Evolutionary conservation across 1,140 invertebrate genomes (phyloP).

Genomic region (Amyelois transitella): DNA sequence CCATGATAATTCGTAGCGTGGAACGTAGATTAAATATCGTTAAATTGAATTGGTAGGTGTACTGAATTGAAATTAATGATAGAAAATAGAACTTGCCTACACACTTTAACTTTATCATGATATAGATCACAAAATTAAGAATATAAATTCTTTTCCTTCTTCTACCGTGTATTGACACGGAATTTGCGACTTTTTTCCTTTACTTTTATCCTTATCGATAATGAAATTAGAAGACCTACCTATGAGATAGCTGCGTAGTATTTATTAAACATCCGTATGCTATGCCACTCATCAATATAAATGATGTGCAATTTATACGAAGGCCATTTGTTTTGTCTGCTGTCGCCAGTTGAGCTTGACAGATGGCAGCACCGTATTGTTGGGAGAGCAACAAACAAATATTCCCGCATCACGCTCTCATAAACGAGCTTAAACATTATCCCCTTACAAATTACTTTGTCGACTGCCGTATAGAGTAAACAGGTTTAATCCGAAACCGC

Average conservation of each 20-base stretch:
- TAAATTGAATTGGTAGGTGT: too few species aligned
- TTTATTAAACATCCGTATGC: conserved; percentile 11
- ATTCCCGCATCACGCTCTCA: conserved; percentile 53
- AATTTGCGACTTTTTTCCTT: too few species aligned
- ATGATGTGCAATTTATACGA: conserved; percentile 59
- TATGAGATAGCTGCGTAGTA: neutral
- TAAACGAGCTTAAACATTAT: conserved; percentile 62
- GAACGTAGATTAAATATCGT: too few species aligned
- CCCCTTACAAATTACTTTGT: conserved; percentile 50
- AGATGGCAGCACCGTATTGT: conserved; percentile 51
- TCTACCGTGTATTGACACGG: too few species aligned
- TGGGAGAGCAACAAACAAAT: conserved; percentile 56
- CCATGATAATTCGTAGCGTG: too few species aligned
- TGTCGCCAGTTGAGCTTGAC: conserved; percentile 61
- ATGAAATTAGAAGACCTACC: too few species aligned
- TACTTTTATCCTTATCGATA: too few species aligned
- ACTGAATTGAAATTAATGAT: too few species aligned
- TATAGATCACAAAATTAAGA: too few species aligned
- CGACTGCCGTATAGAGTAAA: conserved; percentile 39
- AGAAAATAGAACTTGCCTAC: too few species aligned
- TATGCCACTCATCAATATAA: conserved; percentile 54
- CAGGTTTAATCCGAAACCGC: conserved; percentile 15
- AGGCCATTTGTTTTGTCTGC: conserved; percentile 38
- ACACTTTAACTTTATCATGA: too few species aligned
- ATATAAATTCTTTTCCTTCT: too few species aligned